Conservation (phyloP, 2,797 vertebrate species). For the Toxotes lorentzi region DNA sequence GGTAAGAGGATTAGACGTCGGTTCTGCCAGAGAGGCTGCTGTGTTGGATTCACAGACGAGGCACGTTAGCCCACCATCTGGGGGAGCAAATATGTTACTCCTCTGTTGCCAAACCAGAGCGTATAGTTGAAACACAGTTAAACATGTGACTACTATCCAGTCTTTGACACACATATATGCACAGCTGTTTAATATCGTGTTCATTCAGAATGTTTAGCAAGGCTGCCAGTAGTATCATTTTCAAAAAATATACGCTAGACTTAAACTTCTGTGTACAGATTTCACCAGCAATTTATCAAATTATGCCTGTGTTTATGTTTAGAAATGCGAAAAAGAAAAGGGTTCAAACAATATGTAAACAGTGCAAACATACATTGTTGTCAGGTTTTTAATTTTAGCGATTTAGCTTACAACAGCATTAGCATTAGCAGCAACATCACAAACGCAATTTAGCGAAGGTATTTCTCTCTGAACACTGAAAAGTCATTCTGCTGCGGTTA, state of each 20-base stretch:
- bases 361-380: neutral
- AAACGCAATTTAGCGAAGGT: constrained; percentile 15
- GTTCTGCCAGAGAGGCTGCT: constrained; percentile 69
- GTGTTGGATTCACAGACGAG: constrained; percentile 66
- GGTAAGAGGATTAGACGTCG: constrained; percentile 76
- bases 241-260: constrained; percentile 1
- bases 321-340: neutral
- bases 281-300: neutral
- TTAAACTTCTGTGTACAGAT: constrained; percentile 11
- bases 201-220: constrained; percentile 9
- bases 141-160: constrained; percentile 17
- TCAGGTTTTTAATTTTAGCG: neutral
- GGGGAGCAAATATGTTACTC: constrained; percentile 67
- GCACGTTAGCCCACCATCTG: constrained; percentile 71
- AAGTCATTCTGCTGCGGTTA: constrained; percentile 37
- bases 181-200: constrained; percentile 7
- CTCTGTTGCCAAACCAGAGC: constrained; percentile 62
- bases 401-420: neutral
- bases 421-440: constrained; percentile 1
- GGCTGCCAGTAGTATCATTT: neutral
- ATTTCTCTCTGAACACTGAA: constrained; percentile 27
- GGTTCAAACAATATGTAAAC: constrained; percentile 1
- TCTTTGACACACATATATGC: constrained; percentile 23
- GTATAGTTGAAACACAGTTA: constrained; percentile 54
- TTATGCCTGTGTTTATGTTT: neutral